Evolutionary conservation across 2,797 vertebrate species (phyloP).

Genomic region (Avahi laniger): DNA sequence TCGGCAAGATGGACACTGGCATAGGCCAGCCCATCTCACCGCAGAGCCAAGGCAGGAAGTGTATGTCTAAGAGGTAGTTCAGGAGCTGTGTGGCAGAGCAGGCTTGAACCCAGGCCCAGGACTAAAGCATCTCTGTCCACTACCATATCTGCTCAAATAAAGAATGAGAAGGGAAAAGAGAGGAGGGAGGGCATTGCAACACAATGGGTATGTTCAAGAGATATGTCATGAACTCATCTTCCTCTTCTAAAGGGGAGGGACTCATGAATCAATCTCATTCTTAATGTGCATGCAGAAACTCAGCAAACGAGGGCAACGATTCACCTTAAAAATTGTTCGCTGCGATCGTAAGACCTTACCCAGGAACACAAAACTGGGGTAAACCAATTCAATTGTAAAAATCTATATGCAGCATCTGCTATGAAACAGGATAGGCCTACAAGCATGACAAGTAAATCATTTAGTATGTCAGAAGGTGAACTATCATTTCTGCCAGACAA

Average conservation of each 20-base stretch:
- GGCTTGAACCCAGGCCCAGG: not conserved
- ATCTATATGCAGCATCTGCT: not conserved
- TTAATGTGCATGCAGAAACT: not conserved
- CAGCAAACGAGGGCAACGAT: not conserved
- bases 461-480: not conserved
- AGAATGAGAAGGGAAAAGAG: not conserved
- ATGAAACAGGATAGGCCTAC: not conserved
- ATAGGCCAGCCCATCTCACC: not conserved
- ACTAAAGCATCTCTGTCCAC: not conserved
- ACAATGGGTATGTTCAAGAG: not conserved
- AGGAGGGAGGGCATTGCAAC: not conserved
- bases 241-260: not conserved
- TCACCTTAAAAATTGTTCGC: not conserved
- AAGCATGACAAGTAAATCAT: not conserved
- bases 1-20: not conserved
- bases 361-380: not conserved
- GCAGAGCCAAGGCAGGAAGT: not conserved
- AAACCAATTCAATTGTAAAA: not conserved
- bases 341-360: not conserved
- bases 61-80: not conserved
- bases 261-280: not conserved
- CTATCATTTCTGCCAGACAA: not conserved
- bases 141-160: not conserved
- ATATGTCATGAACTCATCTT: not conserved
- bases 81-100: not conserved